A percentile compares a stretch with the other conserved stretches of the same genome.
Conservation (phyloP, 2,797 vertebrate genomes). For the Sphenodon punctatus region DNA sequence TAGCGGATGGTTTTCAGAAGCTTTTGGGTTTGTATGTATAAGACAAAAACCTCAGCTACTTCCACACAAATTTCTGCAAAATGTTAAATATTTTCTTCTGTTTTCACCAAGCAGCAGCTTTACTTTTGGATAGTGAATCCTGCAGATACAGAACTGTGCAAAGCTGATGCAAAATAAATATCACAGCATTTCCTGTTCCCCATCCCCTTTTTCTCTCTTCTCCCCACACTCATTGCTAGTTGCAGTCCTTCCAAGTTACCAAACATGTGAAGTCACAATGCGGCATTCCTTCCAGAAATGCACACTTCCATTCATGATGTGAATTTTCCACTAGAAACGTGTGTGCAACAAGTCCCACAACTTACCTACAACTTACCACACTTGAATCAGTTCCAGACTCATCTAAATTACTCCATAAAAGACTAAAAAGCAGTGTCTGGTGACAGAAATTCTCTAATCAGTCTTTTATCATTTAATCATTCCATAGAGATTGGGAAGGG, state of each 20-base stretch:
- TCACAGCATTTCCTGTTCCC: background rate
- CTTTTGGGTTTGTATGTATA: background rate
- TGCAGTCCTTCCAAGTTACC: no score
- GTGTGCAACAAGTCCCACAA: background rate
- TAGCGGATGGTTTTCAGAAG: background rate
- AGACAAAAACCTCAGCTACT: background rate
- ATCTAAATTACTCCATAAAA: background rate
- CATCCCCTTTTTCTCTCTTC: no score
- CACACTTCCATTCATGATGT: background rate
- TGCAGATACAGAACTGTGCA: background rate
- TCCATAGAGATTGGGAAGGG: background rate
- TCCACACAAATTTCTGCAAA: background rate
- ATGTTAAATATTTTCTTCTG: background rate
- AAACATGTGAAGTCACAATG: background rate
- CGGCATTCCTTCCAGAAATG: background rate
- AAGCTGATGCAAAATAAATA: background rate
- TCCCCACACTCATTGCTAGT: no score
- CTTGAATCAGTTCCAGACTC: background rate
- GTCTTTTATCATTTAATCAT: background rate
- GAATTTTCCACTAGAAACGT: background rate
- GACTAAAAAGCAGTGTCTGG: background rate
- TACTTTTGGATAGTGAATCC: background rate
- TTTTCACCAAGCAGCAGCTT: background rate
- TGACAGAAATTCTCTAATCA: background rate
- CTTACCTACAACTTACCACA: background rate